Evolutionary conservation across 2,888 invertebrate genomes (phyloP), one percentile per base, ranked within the genome.

Genomic region (Tipula vernalis): DNA sequence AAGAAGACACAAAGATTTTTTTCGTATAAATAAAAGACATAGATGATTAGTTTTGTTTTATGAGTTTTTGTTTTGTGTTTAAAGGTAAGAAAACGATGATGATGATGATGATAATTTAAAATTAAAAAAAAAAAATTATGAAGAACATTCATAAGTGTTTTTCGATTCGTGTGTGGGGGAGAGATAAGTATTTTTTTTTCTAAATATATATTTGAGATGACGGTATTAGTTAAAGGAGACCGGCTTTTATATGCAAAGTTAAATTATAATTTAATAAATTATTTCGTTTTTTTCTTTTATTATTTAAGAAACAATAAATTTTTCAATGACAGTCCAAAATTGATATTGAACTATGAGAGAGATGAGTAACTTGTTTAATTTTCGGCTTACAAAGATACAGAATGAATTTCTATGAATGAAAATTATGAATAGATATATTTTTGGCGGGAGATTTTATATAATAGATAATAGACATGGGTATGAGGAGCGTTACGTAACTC

Each of bases 21-120:
- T 28, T 71, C 18, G 28, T 71, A 71, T 28, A 71, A 28, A 71
- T 71, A 71, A 71, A 71, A 71, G 71, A 71, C 71, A 71, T 18
- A 71, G 71, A 71, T 71, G 71, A 71, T 71, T 71, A 71, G 71
- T 71, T 71, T 71, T 71, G 71, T 71, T 71, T 71, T 71, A 71
- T 71, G 71, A 28, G 71, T 71, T 71, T 51, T 71, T 71, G 71
- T 71, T 71, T 71, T 71, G 18, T 71, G 28, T 71, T 71, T 71
- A 71, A 13, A 71, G 71, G 71, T 71, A 71, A 71, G 71, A 71
- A 71, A 51, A 51, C 51, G 51, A 51, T 15, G 51, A 5, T 51
- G 51, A 51, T 51, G 51, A 71, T 71, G 71, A 71, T 71, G 71
- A 71, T 71, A 71, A 71, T 71, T 71, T 71, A 71, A 71, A 71